Base-by-base conservation (phyloP, 1,140 invertebrate species). In the Drosophila bifasciata region DNA sequence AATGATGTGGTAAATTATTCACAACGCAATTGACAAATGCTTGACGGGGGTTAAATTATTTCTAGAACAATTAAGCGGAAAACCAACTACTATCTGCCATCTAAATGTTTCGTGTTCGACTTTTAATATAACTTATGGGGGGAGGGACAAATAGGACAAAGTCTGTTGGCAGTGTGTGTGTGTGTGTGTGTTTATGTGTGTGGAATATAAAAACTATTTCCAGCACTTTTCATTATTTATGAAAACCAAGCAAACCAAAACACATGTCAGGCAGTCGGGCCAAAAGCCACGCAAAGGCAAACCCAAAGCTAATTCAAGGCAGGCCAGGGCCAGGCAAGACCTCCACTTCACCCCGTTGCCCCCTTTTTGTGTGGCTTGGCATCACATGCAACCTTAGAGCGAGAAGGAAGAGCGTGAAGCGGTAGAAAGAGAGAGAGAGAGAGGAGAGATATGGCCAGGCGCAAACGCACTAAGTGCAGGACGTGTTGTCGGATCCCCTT, bases 151-250 rank as follows among this genome's bases (percentile, higher is more conserved):
- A 13, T 11, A 16, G 6, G 13, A 21, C n/a, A 39, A 16, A 50
- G 19, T 9, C 2, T 28, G 28, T 21, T n/a, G n/a, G n/a, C 19
- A 3, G 2, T 19, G 3, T 25, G 23, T 25, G 23, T 25, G 23
- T 25, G 23, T 25, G 23, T 25, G n/a, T 25, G 23, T 25, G 23
- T 25, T n/a, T n/a, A n/a, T n/a, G 23, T 25, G 23, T 25, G 23
- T 25, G n/a, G 17, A 1, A 36, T 36, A n/a, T 39, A 63, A 32
- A 63, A 50, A 58, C 51, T 60, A 60, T 60, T 63, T 70, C 40
- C 40, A 62, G 41, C 17, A 53, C 58, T 60, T 60, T 84, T 49
- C 49, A 79, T 83, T 63, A 84, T 84, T 75, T 71, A 84, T 79
- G 64, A 71, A 62, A 62, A 19, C 16, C 39, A 17, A 17, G 39